Base-by-base conservation (phyloP, 2,888 invertebrate genomes). In the Gymnosoma rotundatum region DNA sequence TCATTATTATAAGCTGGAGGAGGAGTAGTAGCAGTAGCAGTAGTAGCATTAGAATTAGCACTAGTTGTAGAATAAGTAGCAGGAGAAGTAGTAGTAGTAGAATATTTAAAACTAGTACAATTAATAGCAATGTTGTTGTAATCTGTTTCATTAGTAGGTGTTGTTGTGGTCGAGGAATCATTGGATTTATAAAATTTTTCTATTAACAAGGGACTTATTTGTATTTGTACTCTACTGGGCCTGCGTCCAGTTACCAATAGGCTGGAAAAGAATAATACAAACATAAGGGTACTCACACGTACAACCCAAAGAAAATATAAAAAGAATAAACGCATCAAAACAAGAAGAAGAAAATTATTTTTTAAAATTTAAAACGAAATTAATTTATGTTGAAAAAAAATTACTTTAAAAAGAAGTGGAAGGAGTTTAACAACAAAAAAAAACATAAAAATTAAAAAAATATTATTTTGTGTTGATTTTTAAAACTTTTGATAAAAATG, bases 211-310 rank as follows among this genome's bases (percentile, higher is more conserved):
- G 90, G 89, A 88, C 89, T 91, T 89, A 89, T 89, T 88, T 89
- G 89, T 87, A 91, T 88, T 86, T 82, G 81, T 72, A 90, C 79
- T 90, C 89, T 90, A 91, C 92, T 92, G 86, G 92, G 91, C 86
- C 92, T 91, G 89, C 92, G 92, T 89, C 92, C 92, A 88, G 91
- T 92, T 86, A 90, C 90, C 89, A 92, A 90, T 67, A 92, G 92
- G 90, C 92, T 92, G 92, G 70, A 78, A 75, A 75, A 79, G 66
- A 79, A 72, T 60, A 73, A 66, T 54, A 73, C 25, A 75, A 50
- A 81, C 58, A 76, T 69, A 81, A 76, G 50, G 69, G 50, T 58
- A 76, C 80, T 69, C 69, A 81, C 74, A 75, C 82, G 61, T 52
- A 79, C 69, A 79, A 12, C 12, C 64, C 74, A 75, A 86, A 85